Percentiles rank a stretch among this genome's conserved stretches.
phyloP scores from a whole-genome alignment of 2,888 invertebrate species.

The Acronicta psi region DNA sequence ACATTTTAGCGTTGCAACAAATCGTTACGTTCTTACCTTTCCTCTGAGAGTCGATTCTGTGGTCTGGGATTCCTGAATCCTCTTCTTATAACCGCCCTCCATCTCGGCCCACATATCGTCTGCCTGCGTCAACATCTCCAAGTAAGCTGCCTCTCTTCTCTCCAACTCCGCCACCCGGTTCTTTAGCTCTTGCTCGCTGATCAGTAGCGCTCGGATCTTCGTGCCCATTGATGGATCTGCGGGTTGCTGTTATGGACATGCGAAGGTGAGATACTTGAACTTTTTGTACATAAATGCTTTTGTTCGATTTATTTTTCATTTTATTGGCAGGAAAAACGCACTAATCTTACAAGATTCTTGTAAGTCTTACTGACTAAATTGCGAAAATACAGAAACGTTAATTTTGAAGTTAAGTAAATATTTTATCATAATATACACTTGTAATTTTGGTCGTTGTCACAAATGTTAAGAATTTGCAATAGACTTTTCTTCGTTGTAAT shows the following conservation, averaged over 20 bases:
- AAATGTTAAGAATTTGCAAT: constrained; percentile 10
- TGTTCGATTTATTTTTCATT: not conserved
- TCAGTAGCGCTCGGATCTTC: constrained; percentile 79
- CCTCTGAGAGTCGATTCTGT: constrained; percentile 85
- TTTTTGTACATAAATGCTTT: not conserved
- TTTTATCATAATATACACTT: not conserved
- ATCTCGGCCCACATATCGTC: constrained; percentile 92
- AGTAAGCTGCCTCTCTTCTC: constrained; percentile 90
- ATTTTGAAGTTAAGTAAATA: too few relatives aligned
- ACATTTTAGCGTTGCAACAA: too few relatives aligned
- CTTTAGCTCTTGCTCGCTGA: constrained; percentile 89
- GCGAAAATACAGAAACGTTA: too few relatives aligned
- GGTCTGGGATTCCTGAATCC: constrained; percentile 84
- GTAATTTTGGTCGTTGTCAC: not conserved
- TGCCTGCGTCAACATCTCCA: constrained; percentile 92
- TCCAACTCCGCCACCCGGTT: constrained; percentile 90
- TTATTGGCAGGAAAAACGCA: too few relatives aligned
- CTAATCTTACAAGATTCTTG: too few relatives aligned
- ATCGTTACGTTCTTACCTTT: constrained; percentile 73
- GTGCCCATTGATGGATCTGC: constrained; percentile 67
- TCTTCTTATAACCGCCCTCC: constrained; percentile 90
- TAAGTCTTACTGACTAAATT: too few relatives aligned
- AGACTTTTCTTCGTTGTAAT: constrained; percentile 4
- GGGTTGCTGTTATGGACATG: constrained; percentile 63
- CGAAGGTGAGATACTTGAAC: not conserved